Evolutionary conservation across 2,888 invertebrate genomes (phyloP).

Genomic region (Chloroclystis v-ata): DNA sequence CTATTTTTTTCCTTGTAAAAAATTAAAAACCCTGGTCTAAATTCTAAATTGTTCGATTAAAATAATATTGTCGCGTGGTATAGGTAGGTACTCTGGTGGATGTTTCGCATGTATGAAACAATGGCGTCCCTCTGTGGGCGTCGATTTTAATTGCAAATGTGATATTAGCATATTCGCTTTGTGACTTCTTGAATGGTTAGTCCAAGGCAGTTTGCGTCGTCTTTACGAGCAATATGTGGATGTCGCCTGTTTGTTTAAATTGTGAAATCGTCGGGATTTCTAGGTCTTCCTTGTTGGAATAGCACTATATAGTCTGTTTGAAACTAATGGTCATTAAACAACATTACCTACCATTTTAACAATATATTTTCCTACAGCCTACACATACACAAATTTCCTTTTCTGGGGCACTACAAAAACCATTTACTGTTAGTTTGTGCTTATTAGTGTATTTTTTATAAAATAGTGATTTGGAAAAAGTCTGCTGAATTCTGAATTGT

Average conservation of each 20-base stretch:
- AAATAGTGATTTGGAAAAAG: background rate
- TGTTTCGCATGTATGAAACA: conserved; percentile 58
- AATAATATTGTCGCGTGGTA: conserved; percentile 31
- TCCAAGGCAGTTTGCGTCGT: conserved; percentile 59
- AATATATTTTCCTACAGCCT: too few species aligned
- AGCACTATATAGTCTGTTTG: background rate
- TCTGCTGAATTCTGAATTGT: conserved; percentile 12
- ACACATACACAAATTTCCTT: too few species aligned
- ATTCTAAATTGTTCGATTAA: conserved; percentile 8
- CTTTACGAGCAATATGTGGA: conserved; percentile 48
- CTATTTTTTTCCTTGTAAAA: too few species aligned
- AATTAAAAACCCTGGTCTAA: too few species aligned
- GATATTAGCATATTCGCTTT: conserved; percentile 73
- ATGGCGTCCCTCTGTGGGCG: conserved; percentile 68
- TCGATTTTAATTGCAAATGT: conserved; percentile 73
- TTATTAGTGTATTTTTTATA: too few species aligned
- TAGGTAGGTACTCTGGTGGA: conserved; percentile 39
- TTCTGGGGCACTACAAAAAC: too few species aligned
- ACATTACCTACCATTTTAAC: too few species aligned
- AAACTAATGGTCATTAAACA: too few species aligned
- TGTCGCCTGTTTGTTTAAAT: conserved; percentile 29
- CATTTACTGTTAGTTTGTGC: too few species aligned
- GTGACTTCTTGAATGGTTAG: conserved; percentile 64
- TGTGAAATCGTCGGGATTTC: background rate
- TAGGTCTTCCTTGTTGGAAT: background rate